Evolutionary conservation across 2,888 invertebrate species (phyloP).

Genomic region (Sialis fuliginosa): DNA sequence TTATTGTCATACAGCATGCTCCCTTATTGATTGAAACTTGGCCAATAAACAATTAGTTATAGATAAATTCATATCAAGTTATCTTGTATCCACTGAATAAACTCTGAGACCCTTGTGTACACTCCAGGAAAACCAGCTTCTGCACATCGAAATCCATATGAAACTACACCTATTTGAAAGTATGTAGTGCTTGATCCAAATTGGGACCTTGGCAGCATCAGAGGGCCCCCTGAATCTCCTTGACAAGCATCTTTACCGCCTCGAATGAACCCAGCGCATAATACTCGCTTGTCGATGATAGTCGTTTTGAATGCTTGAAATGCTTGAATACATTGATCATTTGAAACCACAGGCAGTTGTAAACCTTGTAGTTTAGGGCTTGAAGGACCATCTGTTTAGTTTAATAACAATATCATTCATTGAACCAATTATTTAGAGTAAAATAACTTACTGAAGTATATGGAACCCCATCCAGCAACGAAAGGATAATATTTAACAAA

Average conservation of each 20-base stretch:
- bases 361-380: conserved; percentile 46
- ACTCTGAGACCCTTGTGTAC: conserved; percentile 39
- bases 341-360: conserved; percentile 49
- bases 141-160: conserved; percentile 46
- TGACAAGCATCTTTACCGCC: conserved; percentile 59
- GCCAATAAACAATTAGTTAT: too few relatives aligned
- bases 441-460: conserved; percentile 42
- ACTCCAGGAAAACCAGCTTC: conserved; percentile 43
- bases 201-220: conserved; percentile 36
- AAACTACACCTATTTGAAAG: conserved; percentile 43
- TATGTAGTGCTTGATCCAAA: conserved; percentile 18
- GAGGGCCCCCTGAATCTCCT: conserved; percentile 70
- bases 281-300: conserved; percentile 38
- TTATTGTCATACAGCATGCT: too few relatives aligned
- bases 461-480: conserved; percentile 72
- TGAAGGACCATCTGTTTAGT: conserved; percentile 41
- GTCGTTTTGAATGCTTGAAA: conserved; percentile 34
- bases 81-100: conserved; percentile 38
- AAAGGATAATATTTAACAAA: conserved; percentile 43
- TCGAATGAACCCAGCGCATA: conserved; percentile 48
- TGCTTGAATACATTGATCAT: conserved; percentile 37
- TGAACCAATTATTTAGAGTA: not conserved
- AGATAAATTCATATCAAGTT: not conserved
- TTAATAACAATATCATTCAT: not conserved
- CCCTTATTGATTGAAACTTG: too few relatives aligned